Evolutionary conservation across 92 coral and sea anemone genomes (phyloP), one percentile per base, ranked within the genome.

Genomic region (Virgularia gustaviana): DNA sequence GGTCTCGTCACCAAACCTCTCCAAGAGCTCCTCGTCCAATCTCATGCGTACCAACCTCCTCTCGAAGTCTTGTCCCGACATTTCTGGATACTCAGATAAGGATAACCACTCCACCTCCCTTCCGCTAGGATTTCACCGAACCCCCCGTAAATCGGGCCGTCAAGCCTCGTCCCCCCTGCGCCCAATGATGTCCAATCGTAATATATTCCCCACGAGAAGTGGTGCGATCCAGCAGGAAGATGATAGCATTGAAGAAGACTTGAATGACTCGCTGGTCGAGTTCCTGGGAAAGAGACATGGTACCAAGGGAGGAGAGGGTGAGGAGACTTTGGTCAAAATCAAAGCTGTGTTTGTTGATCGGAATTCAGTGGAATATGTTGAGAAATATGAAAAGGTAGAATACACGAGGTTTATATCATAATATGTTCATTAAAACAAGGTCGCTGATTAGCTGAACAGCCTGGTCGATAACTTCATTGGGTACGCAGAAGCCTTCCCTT

Each of bases 11-110:
- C 76, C 74, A 65, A 77, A 94, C 27, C 63, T 89, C 33, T 82
- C 95, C 4, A 81, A 89, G 0, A 57, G 66, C 42, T 76, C 89
- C 9, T 10, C 31, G 22, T 16, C 22, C 33, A 68, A 68, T 8
- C 62, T 68, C 11, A 68, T 49, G 22, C 13, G 60, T 19, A 68
- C 32, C 31, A 61, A 85, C 6, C 55, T 77, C 30, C 77, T 94
- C 23, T 94, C 99, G 35, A 72, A 89, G 3, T 94, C 99, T 16
- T 94, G 99, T 63, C 99, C 99, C 12, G 83, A 88, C 37, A 91
- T 94, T 11, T 90, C 99, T 8, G 89, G 88, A 36, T 83, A 84
- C 68, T 91, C 94, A 1, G 61, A 80, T 2, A 83, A 52, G 64
- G 71, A 85, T 4, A 81, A 68, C 43, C 83, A 86, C 31, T 92